Base-by-base conservation (phyloP, 2,113 vertebrate species). In the Pygoscelis adeliae region DNA sequence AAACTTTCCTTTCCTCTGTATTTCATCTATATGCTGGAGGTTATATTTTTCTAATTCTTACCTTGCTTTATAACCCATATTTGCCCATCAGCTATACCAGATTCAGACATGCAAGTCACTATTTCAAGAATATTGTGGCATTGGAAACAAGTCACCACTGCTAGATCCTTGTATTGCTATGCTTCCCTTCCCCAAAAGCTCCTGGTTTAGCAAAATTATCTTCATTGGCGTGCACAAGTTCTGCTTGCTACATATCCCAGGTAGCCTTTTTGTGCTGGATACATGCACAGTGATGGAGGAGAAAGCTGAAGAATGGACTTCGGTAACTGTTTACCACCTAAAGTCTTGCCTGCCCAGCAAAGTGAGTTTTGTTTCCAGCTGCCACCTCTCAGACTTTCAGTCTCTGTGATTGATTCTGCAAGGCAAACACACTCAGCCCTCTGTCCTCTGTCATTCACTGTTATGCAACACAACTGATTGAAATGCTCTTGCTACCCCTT, bases 401-500 rank as follows among this genome's bases (percentile, higher is more conserved):
- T 38, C 32, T 74, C 47, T 76, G 52, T 72, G 52, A 3, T n/a
- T 40, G 5, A 46, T 62, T 67, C n/a, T 79, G 67, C 42, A 38
- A 49, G 19, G 27, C 40, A 47, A 27, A 59, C 15, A 9, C 50
- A 11, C 16, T 81, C 17, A 32, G 15, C 7, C 5, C 32, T 53
- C 46, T 44, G 47, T 62, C 40, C 21, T 36, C 32, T 25, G 1
- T 16, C 40, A 13, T 34, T 58, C 27, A 9, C 34, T 1, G 0
- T 36, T 29, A 30, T 15, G 6, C 70, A 15, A 0, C 42, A 38
- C 52, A 80, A 40, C 34, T 10, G 2, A 55, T 1, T 34, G 55
- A 89, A 88, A 96, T 58, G 77, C 73, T 87, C 74, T 98, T 97
- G 93, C 97, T 97, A 97, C 97, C 97, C 91, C 98, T 98, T 90